Evolutionary conservation across 1,140 invertebrate species (phyloP).

Genomic region (Zaprionus tsacasi): DNA sequence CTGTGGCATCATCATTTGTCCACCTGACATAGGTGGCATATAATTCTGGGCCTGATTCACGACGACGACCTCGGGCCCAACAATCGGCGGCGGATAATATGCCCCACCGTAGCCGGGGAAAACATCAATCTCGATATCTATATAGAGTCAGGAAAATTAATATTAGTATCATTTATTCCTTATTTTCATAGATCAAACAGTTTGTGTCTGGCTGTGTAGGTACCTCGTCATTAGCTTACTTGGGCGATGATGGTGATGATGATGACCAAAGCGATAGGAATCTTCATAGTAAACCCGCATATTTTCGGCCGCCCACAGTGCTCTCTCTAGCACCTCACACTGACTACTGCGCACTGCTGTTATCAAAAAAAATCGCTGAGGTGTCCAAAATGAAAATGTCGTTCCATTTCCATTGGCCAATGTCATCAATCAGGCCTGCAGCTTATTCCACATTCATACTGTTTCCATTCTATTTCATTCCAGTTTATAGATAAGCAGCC

Average conservation of each 20-base stretch:
- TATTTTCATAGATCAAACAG: not conserved
- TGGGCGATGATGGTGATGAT: slow-evolving; percentile 77
- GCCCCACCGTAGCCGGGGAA: slow-evolving; percentile 69
- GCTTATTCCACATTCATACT: slow-evolving; percentile 21
- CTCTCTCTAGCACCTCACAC: slow-evolving; percentile 42
- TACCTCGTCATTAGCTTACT: slow-evolving; percentile 28
- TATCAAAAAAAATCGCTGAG: not conserved
- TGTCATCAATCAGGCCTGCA: slow-evolving; percentile 34
- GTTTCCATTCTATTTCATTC: slow-evolving; percentile 24
- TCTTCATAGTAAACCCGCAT: slow-evolving; percentile 75
- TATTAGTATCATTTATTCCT: not conserved
- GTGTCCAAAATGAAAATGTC: not conserved
- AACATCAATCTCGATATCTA: slow-evolving; percentile 79
- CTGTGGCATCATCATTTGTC: slow-evolving; percentile 50
- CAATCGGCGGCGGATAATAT: slow-evolving; percentile 67
- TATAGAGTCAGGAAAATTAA: not conserved
- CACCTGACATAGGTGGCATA: slow-evolving; percentile 31
- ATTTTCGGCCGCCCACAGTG: slow-evolving; percentile 27
- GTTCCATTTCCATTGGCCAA: slow-evolving; percentile 16
- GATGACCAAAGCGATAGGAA: slow-evolving; percentile 69
- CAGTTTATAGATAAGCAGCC: slow-evolving; percentile 24
- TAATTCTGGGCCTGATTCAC: slow-evolving; percentile 59
- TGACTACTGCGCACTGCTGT: slow-evolving; percentile 47
- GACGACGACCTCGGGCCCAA: slow-evolving; percentile 69
- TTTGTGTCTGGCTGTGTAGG: not conserved